These are phyloP conservation scores for Tricholauxania praeusta DNA, from an alignment of 2,888 invertebrate genomes.

Conservation along the genomic window DNA sequence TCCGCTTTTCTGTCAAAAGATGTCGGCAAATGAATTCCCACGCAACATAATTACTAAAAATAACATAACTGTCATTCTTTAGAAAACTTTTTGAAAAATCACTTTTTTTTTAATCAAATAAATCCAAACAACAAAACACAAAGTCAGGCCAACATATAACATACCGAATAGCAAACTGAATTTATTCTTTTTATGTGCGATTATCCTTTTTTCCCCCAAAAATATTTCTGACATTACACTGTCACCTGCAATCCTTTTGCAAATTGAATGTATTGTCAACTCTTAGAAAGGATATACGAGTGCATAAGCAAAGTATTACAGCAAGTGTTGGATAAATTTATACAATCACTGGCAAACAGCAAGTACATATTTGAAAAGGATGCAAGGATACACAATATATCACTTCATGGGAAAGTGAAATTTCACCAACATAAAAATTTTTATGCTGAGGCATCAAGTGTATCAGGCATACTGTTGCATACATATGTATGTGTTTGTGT, in stretches of 20 bases:
- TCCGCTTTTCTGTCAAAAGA: too few species aligned
- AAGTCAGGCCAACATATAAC: not conserved
- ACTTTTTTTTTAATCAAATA: constrained; percentile 4
- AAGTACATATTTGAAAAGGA: constrained; percentile 17
- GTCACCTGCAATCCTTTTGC: constrained; percentile 38
- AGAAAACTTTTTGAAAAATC: too few species aligned
- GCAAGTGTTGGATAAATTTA: constrained; percentile 26
- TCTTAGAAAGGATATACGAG: constrained; percentile 11
- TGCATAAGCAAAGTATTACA: constrained; percentile 9
- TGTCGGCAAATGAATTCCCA: too few species aligned
- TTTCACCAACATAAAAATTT: not conserved
- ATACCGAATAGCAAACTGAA: constrained; percentile 7
- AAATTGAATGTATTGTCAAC: not conserved
- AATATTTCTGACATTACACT: not conserved
- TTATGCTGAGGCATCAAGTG: not conserved
- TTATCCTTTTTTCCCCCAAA: not conserved
- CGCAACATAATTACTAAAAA: too few species aligned
- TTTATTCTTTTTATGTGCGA: constrained; percentile 5
- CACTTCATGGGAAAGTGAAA: constrained; percentile 38
- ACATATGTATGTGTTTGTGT: not conserved
- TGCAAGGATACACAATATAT: constrained; percentile 1
- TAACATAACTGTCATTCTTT: too few species aligned
- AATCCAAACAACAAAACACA: not conserved
- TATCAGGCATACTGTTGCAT: not conserved
- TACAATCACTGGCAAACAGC: constrained; percentile 5